Conservation (phyloP, 2,113 vertebrate genomes). For the Ictalurus punctatus region DNA sequence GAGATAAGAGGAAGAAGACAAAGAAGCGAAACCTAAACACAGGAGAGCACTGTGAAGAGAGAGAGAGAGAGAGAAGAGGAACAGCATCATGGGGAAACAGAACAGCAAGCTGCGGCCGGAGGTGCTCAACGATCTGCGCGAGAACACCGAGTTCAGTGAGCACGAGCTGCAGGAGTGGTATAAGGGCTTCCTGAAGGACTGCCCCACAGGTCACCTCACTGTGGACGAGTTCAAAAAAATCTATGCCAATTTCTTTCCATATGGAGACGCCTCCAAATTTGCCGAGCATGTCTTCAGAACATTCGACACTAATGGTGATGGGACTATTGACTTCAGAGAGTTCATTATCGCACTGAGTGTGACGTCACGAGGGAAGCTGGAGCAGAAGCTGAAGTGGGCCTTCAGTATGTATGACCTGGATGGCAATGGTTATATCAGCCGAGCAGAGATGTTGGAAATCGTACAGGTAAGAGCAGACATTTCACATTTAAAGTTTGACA, state of each 20-base stretch:
- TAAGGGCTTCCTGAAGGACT: slow-evolving; percentile 89
- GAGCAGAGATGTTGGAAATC: slow-evolving; percentile 86
- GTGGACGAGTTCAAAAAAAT: slow-evolving; percentile 89
- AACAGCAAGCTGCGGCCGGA: slow-evolving; percentile 87
- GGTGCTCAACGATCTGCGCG: slow-evolving; percentile 83
- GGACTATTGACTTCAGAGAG: slow-evolving; percentile 56
- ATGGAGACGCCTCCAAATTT: slow-evolving; percentile 55
- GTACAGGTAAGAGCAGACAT: slow-evolving; percentile 73
- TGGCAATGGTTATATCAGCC: slow-evolving; percentile 85
- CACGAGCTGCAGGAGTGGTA: slow-evolving; percentile 90
- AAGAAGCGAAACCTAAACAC: not conserved
- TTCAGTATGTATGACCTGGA: slow-evolving; percentile 91
- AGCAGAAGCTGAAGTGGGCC: slow-evolving; percentile 82
- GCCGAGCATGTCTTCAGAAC: slow-evolving; percentile 56
- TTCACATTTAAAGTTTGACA: not conserved
- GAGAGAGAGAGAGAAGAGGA: not conserved
- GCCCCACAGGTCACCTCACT: slow-evolving; percentile 83
- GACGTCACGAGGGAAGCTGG: slow-evolving; percentile 53
- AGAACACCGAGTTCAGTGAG: slow-evolving; percentile 87
- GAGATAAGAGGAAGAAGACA: slow-evolving; percentile 20
- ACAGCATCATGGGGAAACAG: slow-evolving; percentile 80
- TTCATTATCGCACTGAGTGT: slow-evolving; percentile 57
- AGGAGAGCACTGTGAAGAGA: not conserved
- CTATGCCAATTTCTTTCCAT: slow-evolving; percentile 85
- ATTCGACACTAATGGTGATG: slow-evolving; percentile 55